Base-by-base conservation (phyloP, 2,113 vertebrate genomes). In the Aptenodytes patagonicus region DNA sequence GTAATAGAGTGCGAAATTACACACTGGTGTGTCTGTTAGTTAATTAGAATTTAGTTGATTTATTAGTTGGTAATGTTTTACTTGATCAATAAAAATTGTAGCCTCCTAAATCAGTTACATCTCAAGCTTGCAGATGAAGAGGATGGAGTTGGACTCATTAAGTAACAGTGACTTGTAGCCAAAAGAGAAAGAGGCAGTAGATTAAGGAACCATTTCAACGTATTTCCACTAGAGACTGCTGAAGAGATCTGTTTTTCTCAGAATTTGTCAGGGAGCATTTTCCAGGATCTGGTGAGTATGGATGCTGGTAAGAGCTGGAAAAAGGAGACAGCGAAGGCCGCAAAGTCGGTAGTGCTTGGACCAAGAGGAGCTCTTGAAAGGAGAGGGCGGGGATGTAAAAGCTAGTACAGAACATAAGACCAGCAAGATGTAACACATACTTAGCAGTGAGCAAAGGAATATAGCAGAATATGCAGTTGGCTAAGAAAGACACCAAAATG, bases 261-360 rank as follows among this genome's bases (percentile, higher is more conserved):
- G 36, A 57, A 26, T n/a, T 62, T 51, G 13, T 26, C 26, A 31
- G 20, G 29, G 16, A 72, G 14, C 16, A 11, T 68, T 81, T 62
- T 34, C 19, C 32, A 68, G 81, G 32, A 34, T 68, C n/a, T 42
- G 26, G 36, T 36, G 22, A 68, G 28, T 13, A 20, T n/a, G 60
- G 24, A 29, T 47, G 15, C 46, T 38, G 28, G 4, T 42, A 49
- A 49, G 18, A 80, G 32, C 54, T 36, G 24, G 40, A 49, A 44
- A 49, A 68, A 79, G 12, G 34, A 72, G 38, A 65, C 0, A 0
- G 4, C 0, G 2, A 69, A 76, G 57, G 44, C 34, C 0, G 0
- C 7, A 11, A 54, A 51, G 58, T 31, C 51, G 71, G 7, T 24
- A 32, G 11, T 47, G 17, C 25, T 58, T 47, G 10, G 40, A 51